These are phyloP conservation scores for Melieria picta DNA, from an alignment of 2,888 invertebrate species.

Conservation along the genomic window DNA sequence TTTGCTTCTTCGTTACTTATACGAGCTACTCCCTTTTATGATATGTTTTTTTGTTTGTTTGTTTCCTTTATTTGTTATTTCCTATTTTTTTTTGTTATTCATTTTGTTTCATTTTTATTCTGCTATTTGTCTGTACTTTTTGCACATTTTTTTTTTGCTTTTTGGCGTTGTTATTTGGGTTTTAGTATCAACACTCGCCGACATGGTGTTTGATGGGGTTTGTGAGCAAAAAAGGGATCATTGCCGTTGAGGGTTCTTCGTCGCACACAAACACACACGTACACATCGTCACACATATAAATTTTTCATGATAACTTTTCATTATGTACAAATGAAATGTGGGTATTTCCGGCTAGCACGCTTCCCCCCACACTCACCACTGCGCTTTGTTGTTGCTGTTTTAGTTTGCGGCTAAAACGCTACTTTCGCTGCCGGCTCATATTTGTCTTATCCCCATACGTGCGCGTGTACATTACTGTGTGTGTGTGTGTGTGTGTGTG, in stretches of 20 bases:
- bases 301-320: conserved; percentile 46
- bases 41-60: background rate
- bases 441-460: background rate
- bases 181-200: background rate
- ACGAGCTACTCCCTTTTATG: conserved; percentile 26
- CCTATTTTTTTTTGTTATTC: background rate
- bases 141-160: background rate
- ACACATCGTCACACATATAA: conserved; percentile 3
- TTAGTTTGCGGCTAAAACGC: background rate
- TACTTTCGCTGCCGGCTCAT: conserved; percentile 1
- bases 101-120: background rate
- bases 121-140: background rate
- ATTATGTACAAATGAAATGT: conserved; percentile 47
- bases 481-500: background rate
- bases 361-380: background rate
- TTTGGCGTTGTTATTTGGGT: background rate
- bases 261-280: background rate
- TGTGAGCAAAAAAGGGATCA: conserved; percentile 15
- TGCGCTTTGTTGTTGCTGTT: background rate
- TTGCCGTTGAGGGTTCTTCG: background rate
- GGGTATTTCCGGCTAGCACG: conserved; percentile 39
- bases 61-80: background rate
- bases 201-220: background rate
- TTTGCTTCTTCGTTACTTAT: conserved; percentile 24
- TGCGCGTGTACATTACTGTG: background rate